Evolutionary conservation across 2,797 vertebrate genomes (phyloP).

Genomic region (Anomalospiza imberbis): DNA sequence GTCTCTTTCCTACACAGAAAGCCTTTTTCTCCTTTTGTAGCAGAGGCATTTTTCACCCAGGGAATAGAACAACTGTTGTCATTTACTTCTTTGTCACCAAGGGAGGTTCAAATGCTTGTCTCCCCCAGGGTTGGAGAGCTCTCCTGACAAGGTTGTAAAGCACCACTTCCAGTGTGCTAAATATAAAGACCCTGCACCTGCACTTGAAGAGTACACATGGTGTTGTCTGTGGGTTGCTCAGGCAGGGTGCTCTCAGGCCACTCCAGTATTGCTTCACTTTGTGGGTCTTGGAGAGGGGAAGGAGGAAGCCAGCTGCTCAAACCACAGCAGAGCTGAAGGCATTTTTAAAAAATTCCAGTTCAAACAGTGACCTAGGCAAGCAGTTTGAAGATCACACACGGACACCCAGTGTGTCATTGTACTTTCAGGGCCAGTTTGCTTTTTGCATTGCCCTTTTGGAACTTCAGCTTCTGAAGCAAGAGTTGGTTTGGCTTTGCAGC

Average conservation of each 20-base stretch:
- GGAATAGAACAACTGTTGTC: neutral
- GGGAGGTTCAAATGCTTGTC: neutral
- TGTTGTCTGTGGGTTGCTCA: accelerated
- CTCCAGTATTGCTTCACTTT: neutral
- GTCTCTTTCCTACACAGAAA: neutral
- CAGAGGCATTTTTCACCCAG: neutral
- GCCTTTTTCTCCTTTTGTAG: neutral
- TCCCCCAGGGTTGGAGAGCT: neutral
- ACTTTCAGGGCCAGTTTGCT: neutral
- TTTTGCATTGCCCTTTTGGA: neutral
- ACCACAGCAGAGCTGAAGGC: neutral
- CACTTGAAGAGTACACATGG: accelerated
- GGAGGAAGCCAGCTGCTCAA: neutral
- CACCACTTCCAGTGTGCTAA: neutral
- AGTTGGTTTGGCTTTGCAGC: neutral
- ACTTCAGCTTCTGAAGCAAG: neutral
- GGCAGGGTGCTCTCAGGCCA: neutral
- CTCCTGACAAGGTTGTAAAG: neutral
- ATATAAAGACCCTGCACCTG: neutral
- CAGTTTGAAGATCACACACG: neutral
- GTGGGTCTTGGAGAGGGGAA: accelerated
- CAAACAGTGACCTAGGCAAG: neutral
- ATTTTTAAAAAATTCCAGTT: neutral
- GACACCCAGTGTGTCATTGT: neutral
- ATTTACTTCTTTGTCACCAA: neutral